Evolutionary conservation across 2,113 vertebrate genomes (phyloP), one percentile per base, ranked within the genome.

Genomic region (Albula glossodonta): DNA sequence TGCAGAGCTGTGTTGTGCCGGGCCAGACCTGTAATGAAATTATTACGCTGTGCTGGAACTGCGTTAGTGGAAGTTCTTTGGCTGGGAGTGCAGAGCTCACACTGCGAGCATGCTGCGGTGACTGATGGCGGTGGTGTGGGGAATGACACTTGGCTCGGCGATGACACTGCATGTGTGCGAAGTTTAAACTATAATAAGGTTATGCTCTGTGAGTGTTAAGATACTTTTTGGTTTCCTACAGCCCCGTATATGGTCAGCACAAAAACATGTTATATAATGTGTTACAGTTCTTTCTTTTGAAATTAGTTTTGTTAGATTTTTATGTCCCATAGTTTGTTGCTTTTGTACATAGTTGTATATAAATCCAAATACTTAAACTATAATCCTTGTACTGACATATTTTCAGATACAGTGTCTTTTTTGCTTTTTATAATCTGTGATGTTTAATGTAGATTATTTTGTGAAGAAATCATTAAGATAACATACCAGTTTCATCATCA

Each of bases 111-210:
- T 88, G 89, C 83, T 82, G 82, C 74, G 85, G 87, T 88, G 88
- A 89, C 81, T 88, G 86, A 89, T 89, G 89, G 86, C 74, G 81
- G 41, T 78, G 82, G 56, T 17, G 7, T n/a, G 51, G 56, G 85
- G 89, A 84, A 81, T 86, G 86, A 87, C 86, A 84, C 84, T 87
- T 82, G 51, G 86, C 80, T 60, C 78, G 80, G 51, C 84, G 56
- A 85, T 86, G 84, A 90, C 88, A 83, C 77, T 53, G 78, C 79
- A 60, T 52, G n/a, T 82, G 86, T 82, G 84, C 51, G 86, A 87
- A 80, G 51, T 90, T 90, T 90, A 80, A 82, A 86, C 84, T 80
- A 82, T 84, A 86, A 88, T 88, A 79, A 87, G 66, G 78, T 86
- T 86, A 84, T 2, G 8, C 8, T 31, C 22, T 74, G 22, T 74